Evolutionary conservation across 2,888 invertebrate genomes (phyloP), one percentile per base, ranked within the genome.

Genomic region (Sinodicranocentrus sp.): DNA sequence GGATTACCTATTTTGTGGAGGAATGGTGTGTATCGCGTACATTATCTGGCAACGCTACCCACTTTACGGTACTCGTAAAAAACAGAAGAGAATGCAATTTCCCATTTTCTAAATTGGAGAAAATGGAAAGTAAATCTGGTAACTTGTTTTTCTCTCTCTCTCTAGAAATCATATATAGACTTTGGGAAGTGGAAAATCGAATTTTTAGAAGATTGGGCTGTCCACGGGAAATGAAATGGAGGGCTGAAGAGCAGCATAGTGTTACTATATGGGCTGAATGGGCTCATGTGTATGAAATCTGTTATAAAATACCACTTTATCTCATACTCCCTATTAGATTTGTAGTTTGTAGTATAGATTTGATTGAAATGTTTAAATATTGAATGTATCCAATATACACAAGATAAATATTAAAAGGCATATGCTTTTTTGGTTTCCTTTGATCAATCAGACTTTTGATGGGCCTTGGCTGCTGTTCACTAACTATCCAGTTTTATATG

Each of bases 201-300:
- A 78, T 78, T 23, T 78, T 61, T n/a, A 3, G 15, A 3, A 54
- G 70, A 0, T 61, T 78, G 17, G 68, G 70, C n/a, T 8, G 28
- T 0, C 78, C 78, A 17, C 33, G 28, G 33, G 70, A 68, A 44
- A 70, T 78, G 26, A 78, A 78, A 48, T 78, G 78, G 78, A 25
- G 44, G 57, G 68, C 78, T 28, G 70, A 78, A 23, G 78, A 59
- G 43, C 54, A 52, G 15, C 78, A 78, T 33, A 70, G 70, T 17
- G 57, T 78, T 17, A 78, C 78, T 8, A n/a, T 70, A 6, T 78
- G 78, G 78, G 59, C 78, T 17, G 70, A 78, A 6, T 78, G 78
- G 78, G 59, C 78, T 17, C 78, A 78, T n/a, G 21, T 21, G 78
- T 78, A 68, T 10, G 76, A 21, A 15, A 6, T 8, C 1, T 59